Evolutionary conservation across 2,888 invertebrate species (phyloP), one percentile per base, ranked within the genome.

Genomic region (Drosophila prolongata): DNA sequence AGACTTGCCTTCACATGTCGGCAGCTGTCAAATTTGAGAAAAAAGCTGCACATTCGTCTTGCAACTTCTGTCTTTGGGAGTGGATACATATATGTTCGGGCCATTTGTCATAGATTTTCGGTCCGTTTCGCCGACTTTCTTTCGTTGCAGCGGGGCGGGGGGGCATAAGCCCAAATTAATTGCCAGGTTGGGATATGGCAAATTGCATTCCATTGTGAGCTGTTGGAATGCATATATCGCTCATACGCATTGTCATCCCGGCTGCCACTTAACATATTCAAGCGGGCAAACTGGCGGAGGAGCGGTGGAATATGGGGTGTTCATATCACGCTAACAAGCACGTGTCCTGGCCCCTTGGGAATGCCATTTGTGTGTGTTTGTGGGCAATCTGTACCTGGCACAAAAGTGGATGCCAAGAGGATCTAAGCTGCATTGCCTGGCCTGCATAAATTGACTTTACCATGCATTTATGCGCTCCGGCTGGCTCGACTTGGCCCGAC

Each of bases 241-340:
- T 70, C 87, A 80, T 88, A 80, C 72, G 83, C 76, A 74, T n/a
- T 19, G 40, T 35, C 24, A 37, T 72, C 46, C 52, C 27, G 46
- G 4, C 35, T 42, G 68, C 52, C 68, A 64, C 73, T 71, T 68
- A 71, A 71, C 68, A 68, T 61, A 69, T 69, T 69, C 62, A 75
- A 70, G 44, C 10, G 50, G 54, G 46, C 47, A 42, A 54, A 52
- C 37, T 40, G 58, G 27, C 2, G 37, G 19, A 13, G 35, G 10
- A n/a, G 43, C 9, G 2, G 14, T 6, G 16, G 19, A 4, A 6
- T 2, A 6, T 11, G 34, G 44, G 69, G 66, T 44, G 68, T 69
- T 66, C 75, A 67, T 52, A 74, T 74, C 74, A 61, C 75, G 74
- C 57, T 74, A 74, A 74, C 74, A 74, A 74, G 76, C 75, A 70